These are phyloP conservation scores for Remorina albescens DNA, from an alignment of 2,797 vertebrate species.

Conservation along the genomic window DNA sequence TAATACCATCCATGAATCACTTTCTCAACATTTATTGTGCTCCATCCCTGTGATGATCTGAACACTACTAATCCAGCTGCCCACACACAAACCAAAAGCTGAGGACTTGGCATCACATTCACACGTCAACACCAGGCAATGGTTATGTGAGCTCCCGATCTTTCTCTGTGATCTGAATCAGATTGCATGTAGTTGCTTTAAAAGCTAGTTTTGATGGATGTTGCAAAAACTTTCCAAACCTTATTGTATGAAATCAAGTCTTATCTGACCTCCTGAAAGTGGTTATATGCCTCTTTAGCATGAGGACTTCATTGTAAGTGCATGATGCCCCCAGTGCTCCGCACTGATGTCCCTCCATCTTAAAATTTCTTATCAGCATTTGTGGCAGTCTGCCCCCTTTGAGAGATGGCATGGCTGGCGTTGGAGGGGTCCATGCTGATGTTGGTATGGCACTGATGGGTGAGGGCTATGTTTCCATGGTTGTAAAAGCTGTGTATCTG, in stretches of 20 bases:
- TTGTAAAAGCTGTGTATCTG: constrained; percentile 9
- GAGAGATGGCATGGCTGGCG: not conserved
- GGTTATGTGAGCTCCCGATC: constrained; percentile 14
- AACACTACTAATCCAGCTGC: constrained; percentile 38
- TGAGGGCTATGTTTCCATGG: not conserved
- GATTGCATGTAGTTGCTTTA: not conserved
- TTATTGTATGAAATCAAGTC: not conserved
- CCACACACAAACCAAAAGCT: constrained; percentile 6
- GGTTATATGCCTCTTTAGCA: not conserved
- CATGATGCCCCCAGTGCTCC: not conserved
- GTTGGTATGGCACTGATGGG: not conserved
- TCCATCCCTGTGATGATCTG: constrained; percentile 31
- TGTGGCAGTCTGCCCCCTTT: not conserved
- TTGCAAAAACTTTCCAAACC: not conserved
- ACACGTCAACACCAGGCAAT: constrained; percentile 14
- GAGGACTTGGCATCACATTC: constrained; percentile 24
- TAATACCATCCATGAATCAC: constrained; percentile 40
- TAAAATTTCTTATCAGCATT: constrained; percentile 35
- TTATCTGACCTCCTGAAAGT: not conserved
- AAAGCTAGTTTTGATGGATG: not conserved
- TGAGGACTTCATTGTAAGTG: not conserved
- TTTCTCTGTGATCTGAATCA: not conserved
- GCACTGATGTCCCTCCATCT: constrained; percentile 15
- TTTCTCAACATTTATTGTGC: constrained; percentile 8
- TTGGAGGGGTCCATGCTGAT: not conserved